Evolutionary conservation across 2,113 vertebrate species (phyloP).

Genomic region (Ptyas mucosa): DNA sequence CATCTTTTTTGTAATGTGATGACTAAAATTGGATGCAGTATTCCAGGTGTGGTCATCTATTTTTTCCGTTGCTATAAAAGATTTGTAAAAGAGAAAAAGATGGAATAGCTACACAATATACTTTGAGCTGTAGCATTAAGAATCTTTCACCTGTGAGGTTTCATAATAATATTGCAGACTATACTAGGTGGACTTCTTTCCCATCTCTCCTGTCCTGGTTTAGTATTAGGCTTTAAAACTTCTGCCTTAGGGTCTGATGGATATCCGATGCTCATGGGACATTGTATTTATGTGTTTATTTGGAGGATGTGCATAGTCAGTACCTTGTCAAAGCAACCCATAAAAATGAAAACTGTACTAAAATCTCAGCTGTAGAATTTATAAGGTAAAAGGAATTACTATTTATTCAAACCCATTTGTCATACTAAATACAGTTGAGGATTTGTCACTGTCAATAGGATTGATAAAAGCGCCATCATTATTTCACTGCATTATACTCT

Average conservation of each 20-base stretch:
- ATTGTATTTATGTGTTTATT: background rate
- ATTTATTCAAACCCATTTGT: background rate
- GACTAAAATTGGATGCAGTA: no score
- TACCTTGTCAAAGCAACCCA: background rate
- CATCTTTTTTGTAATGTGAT: no score
- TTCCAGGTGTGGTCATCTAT: background rate
- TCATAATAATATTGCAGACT: background rate
- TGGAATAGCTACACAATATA: background rate
- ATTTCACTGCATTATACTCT: constrained; percentile 30
- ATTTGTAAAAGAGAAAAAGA: background rate
- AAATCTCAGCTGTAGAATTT: background rate
- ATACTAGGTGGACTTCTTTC: background rate
- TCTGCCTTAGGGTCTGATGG: background rate
- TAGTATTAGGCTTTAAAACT: background rate
- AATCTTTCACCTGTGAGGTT: background rate
- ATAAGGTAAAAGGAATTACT: background rate
- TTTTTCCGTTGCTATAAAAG: background rate
- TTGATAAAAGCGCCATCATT: constrained; percentile 15
- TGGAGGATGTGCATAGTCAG: background rate
- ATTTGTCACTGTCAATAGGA: constrained; percentile 7
- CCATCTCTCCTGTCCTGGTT: background rate
- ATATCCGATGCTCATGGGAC: background rate
- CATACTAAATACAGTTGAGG: background rate
- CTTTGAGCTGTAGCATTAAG: background rate
- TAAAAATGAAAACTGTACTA: background rate